These are phyloP conservation scores for Plotosus lineatus DNA, from an alignment of 2,113 vertebrate species.

Conservation along the genomic window DNA sequence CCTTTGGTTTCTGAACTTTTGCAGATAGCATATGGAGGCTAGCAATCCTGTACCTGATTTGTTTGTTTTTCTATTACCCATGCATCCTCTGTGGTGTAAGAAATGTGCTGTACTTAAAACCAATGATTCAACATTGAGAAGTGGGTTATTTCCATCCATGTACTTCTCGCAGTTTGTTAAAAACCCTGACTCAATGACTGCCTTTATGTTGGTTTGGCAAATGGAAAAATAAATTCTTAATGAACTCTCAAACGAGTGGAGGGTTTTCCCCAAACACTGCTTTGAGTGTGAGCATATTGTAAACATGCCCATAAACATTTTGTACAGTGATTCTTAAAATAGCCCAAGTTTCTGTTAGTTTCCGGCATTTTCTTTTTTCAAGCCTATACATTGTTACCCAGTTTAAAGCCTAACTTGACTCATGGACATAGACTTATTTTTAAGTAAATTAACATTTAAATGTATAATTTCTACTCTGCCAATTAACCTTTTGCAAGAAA, in stretches of 20 bases:
- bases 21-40: neutral
- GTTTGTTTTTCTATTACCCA: neutral
- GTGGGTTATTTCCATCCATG: slow-evolving; percentile 24
- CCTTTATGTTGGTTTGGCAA: slow-evolving; percentile 44
- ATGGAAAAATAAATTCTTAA: slow-evolving; percentile 43
- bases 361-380: slow-evolving; percentile 45
- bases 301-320: slow-evolving; percentile 52
- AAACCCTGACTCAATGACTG: slow-evolving; percentile 31
- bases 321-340: slow-evolving; percentile 51
- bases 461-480: slow-evolving; percentile 28
- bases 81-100: neutral
- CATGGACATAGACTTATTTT: slow-evolving; percentile 35
- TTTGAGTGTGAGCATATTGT: slow-evolving; percentile 48
- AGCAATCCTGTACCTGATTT: neutral
- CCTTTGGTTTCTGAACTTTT: neutral
- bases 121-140: slow-evolving; percentile 4
- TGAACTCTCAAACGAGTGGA: slow-evolving; percentile 38
- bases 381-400: slow-evolving; percentile 47
- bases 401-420: slow-evolving; percentile 25
- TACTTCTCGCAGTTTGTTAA: slow-evolving; percentile 24
- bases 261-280: slow-evolving; percentile 35
- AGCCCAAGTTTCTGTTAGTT: slow-evolving; percentile 42
- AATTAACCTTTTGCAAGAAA: neutral
- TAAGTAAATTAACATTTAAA: slow-evolving; percentile 38
- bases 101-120: neutral